Evolutionary conservation across 2,888 invertebrate genomes (phyloP).

Genomic region (Sipha maydis): DNA sequence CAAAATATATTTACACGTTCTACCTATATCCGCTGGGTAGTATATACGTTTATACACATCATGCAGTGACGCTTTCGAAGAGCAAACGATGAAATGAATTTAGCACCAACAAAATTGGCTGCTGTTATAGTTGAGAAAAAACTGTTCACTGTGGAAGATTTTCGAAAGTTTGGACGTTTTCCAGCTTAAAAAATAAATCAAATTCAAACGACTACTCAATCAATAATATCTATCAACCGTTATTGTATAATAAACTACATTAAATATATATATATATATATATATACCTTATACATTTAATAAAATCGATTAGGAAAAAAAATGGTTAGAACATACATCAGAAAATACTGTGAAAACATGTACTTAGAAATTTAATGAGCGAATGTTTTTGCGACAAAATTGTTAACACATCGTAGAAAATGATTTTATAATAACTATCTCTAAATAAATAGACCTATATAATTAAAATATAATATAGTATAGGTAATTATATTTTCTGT

Average conservation of each 20-base stretch:
- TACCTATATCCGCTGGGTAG: conserved; percentile 4
- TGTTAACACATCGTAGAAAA: not conserved
- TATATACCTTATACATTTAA: not conserved
- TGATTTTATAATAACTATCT: not conserved
- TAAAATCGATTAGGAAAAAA: not conserved
- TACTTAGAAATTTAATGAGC: not conserved
- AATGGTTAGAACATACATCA: not conserved
- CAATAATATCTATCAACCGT: not conserved
- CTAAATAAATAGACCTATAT: not conserved
- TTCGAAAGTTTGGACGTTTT: conserved; percentile 46
- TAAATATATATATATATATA: too few relatives aligned
- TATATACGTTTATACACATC: not conserved
- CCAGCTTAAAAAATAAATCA: conserved; percentile 40
- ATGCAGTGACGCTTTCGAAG: not conserved
- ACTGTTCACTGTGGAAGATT: conserved; percentile 37
- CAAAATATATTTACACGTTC: conserved; percentile 20
- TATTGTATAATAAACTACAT: not conserved
- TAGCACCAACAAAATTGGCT: conserved; percentile 49
- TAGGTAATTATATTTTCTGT: not conserved
- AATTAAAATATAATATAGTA: not conserved
- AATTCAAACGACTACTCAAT: conserved; percentile 15
- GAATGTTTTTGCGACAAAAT: not conserved
- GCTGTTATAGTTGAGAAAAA: conserved; percentile 5
- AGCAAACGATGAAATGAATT: conserved; percentile 52
- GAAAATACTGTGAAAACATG: not conserved